Percentiles rank a stretch among this genome's conserved stretches.
These are phyloP conservation scores for Hyposoter didymator DNA, from an alignment of 2,888 invertebrate genomes.

Conservation along the genomic window DNA sequence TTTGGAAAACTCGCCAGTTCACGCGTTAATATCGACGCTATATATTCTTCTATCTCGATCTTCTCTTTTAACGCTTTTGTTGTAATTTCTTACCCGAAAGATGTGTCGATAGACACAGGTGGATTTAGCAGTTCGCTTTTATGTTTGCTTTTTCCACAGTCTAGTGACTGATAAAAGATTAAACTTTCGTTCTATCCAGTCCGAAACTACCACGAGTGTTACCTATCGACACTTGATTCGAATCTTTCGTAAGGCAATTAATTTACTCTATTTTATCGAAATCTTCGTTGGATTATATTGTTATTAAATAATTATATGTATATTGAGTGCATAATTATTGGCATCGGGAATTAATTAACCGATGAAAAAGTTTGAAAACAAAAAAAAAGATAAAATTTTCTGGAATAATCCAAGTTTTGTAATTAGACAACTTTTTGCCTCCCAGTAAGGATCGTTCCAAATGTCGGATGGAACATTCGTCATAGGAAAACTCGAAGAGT, in stretches of 20 bases:
- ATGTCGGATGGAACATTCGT: constrained; percentile 14
- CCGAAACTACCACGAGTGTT: not conserved
- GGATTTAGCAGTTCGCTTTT: constrained; percentile 33
- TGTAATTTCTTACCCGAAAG: not conserved
- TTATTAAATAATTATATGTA: too few species aligned
- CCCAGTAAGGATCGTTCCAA: constrained; percentile 20
- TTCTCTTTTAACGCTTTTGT: constrained; percentile 1
- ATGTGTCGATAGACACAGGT: constrained; percentile 44
- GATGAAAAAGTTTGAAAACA: too few species aligned
- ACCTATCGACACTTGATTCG: not conserved
- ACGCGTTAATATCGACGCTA: constrained; percentile 27
- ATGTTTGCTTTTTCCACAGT: constrained; percentile 34
- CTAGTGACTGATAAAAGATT: constrained; percentile 12
- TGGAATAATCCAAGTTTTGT: not conserved
- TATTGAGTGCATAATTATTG: too few species aligned
- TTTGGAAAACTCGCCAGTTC: constrained; percentile 50
- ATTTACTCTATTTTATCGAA: not conserved
- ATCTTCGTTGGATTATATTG: not conserved
- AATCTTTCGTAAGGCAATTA: not conserved
- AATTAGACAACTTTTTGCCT: not conserved
- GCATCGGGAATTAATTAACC: too few species aligned
- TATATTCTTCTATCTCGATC: not conserved
- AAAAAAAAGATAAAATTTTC: not conserved
- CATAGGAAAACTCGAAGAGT: not conserved
- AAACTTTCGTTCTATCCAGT: constrained; percentile 3